Evolutionary conservation across 2,888 invertebrate genomes (phyloP).

Genomic region (Julus scandinavius): DNA sequence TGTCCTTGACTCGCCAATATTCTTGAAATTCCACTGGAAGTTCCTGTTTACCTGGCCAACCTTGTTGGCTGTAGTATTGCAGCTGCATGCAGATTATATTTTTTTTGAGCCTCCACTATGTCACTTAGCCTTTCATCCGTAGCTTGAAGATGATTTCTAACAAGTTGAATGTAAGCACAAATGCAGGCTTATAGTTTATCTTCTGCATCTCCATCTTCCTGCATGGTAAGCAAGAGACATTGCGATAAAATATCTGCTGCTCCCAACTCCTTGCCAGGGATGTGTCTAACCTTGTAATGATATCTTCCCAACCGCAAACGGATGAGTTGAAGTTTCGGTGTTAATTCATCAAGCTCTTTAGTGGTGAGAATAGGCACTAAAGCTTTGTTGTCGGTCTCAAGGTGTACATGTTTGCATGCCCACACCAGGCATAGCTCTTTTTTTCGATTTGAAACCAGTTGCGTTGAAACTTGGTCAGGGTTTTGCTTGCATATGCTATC

Average conservation of each 20-base stretch:
- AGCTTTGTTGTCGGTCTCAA: slow-evolving; percentile 65
- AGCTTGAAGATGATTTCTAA: slow-evolving; percentile 57
- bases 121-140: slow-evolving; percentile 57
- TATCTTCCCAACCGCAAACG: slow-evolving; percentile 62
- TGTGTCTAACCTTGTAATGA: slow-evolving; percentile 61
- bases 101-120: slow-evolving; percentile 48
- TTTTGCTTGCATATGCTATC: too few relatives aligned
- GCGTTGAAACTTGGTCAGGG: background rate
- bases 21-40: too few relatives aligned
- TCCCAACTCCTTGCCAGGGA: slow-evolving; percentile 62
- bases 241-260: slow-evolving; percentile 62
- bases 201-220: slow-evolving; percentile 54
- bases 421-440: slow-evolving; percentile 59
- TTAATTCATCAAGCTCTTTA: slow-evolving; percentile 63
- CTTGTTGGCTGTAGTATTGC: too few relatives aligned
- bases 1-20: too few relatives aligned
- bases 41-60: too few relatives aligned
- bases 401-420: slow-evolving; percentile 62
- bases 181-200: slow-evolving; percentile 49
- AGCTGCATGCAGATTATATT: too few relatives aligned
- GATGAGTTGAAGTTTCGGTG: slow-evolving; percentile 64
- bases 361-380: slow-evolving; percentile 63
- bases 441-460: background rate
- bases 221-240: slow-evolving; percentile 55
- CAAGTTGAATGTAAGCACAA: slow-evolving; percentile 54